Evolutionary conservation across 2,797 vertebrate species (phyloP).

Genomic region (Mus caroli): DNA sequence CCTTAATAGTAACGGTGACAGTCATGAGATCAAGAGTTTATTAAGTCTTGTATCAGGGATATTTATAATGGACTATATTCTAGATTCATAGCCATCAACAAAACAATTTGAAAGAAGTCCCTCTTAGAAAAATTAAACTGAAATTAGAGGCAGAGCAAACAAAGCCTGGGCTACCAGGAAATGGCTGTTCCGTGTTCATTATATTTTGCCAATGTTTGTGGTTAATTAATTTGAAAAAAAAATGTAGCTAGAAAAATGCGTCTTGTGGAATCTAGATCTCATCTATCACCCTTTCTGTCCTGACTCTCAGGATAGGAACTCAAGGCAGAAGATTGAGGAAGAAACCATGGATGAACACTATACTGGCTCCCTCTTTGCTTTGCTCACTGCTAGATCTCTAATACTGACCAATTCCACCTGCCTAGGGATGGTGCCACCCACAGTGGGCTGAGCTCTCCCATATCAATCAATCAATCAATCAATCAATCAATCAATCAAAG

Average conservation of each 20-base stretch:
- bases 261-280: background rate
- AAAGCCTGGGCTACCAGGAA: background rate
- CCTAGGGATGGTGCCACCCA: background rate
- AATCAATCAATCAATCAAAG: background rate
- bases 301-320: background rate
- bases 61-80: background rate
- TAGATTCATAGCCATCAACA: background rate
- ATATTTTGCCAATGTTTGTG: background rate
- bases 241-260: background rate
- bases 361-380: background rate
- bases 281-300: background rate
- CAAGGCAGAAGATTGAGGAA: background rate
- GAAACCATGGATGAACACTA: background rate
- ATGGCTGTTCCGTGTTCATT: background rate
- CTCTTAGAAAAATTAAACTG: constrained; percentile 5
- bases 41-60: background rate
- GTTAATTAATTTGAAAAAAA: background rate
- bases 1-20: background rate
- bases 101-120: background rate
- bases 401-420: background rate
- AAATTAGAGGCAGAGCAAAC: background rate
- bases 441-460: background rate
- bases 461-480: too few relatives aligned
- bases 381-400: background rate
- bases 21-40: background rate